Base-by-base conservation (phyloP, 2,113 vertebrate genomes). In the Terrapene triunguis region DNA sequence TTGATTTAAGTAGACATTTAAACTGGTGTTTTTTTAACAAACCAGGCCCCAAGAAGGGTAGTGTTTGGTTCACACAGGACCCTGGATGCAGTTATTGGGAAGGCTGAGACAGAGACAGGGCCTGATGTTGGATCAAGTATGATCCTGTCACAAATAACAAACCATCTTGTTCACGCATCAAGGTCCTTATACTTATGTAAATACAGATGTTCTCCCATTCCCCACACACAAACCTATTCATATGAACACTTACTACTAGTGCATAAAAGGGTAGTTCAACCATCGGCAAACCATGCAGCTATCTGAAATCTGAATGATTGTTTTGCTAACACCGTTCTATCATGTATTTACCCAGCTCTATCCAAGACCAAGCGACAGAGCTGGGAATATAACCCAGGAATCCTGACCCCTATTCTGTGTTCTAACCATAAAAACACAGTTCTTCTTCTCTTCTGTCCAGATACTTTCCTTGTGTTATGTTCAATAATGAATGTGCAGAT, bases 391-490 rank as follows among this genome's bases (percentile, higher is more conserved):
- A 72, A 55, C 19, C 65, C 16, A 2, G 65, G 8, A 87, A n/a
- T 44, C 57, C 19, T 35, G 24, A 69, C 6, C 53, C 25, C 44
- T 42, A 57, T 59, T 51, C 50, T 89, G 42, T 29, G 5, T 69
- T 59, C 80, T 3, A 57, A 10, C 0, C 0, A 53, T 1, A 2
- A 9, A 9, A 42, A 12, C 42, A 8, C 17, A 35, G 17, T n/a
- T 32, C 35, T 42, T 76, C 22, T 76, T 44, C 44, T 25, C 42
- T 69, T 69, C 62, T n/a, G 8, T 14, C 42, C 38, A 76, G 38
- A 22, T 13, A 74, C 72, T 74, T 38, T 10, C 19, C n/a, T 74
- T 42, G 17, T 74, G 85, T 25, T 7, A 53, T 14, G 85, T 51
- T 50, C 82, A 25, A 85, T 55, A 48, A 80, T 5, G 25, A 48